These are phyloP conservation scores for Eristalis tenax DNA, from an alignment of 2,888 invertebrate species.

Conservation along the genomic window DNA sequence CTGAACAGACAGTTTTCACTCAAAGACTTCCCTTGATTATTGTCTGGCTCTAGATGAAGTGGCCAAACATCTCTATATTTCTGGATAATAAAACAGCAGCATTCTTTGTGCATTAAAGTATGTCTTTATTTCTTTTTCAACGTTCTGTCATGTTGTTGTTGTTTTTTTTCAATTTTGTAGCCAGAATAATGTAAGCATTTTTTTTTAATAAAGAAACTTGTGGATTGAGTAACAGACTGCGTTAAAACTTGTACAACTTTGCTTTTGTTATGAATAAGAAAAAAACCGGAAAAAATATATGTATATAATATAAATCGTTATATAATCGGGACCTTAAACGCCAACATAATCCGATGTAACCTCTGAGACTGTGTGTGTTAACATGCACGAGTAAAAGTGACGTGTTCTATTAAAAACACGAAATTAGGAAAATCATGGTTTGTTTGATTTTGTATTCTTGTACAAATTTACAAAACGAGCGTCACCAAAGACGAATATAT, in stretches of 20 bases:
- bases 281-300: neutral
- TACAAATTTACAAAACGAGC: slow-evolving; percentile 1
- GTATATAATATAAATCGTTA: neutral
- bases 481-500: neutral
- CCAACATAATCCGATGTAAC: slow-evolving; percentile 7
- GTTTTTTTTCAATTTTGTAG: neutral
- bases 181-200: slow-evolving; percentile 14
- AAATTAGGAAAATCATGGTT: slow-evolving; percentile 4
- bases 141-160: neutral
- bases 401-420: slow-evolving; percentile 22
- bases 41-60: no score
- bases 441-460: neutral
- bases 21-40: no score
- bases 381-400: neutral
- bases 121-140: slow-evolving; percentile 39
- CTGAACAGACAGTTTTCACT: no score
- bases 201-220: slow-evolving; percentile 19
- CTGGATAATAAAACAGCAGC: neutral
- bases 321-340: slow-evolving; percentile 33
- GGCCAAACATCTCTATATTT: no score
- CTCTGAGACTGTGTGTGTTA: neutral
- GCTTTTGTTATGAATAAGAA: slow-evolving; percentile 8
- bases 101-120: slow-evolving; percentile 59
- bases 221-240: slow-evolving; percentile 55
- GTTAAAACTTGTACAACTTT: slow-evolving; percentile 50